A percentile compares a stretch with the other conserved stretches of the same genome.
These are phyloP conservation scores for Drosophila flavopinicola DNA, from an alignment of 2,888 invertebrate species.

Conservation along the genomic window DNA sequence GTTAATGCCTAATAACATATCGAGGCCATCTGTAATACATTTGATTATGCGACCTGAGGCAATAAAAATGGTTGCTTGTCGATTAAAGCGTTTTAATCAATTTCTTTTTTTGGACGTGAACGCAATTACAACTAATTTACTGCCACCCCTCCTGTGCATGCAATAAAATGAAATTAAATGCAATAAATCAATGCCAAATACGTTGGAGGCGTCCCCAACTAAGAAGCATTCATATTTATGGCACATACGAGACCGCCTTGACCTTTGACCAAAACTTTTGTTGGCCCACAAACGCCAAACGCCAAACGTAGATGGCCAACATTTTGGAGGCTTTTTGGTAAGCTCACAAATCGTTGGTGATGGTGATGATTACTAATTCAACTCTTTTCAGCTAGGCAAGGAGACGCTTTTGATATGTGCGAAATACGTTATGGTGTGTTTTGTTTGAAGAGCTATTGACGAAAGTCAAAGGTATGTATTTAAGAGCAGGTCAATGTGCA, in stretches of 20 bases:
- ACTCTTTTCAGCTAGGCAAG: no score
- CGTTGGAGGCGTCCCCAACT: constrained; percentile 29
- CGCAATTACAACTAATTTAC: constrained; percentile 53
- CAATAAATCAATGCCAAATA: constrained; percentile 73
- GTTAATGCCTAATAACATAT: background rate
- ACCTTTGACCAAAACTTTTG: constrained; percentile 37
- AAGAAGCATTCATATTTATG: constrained; percentile 40
- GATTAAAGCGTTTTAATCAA: constrained; percentile 49
- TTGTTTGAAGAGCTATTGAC: constrained; percentile 5
- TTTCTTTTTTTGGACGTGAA: constrained; percentile 16
- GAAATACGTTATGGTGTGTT: constrained; percentile 7
- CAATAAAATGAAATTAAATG: constrained; percentile 74
- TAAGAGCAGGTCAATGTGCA: constrained; percentile 5
- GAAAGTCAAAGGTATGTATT: constrained; percentile 9
- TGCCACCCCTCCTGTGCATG: constrained; percentile 36
- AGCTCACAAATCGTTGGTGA: constrained; percentile 7
- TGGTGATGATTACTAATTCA: constrained; percentile 14
- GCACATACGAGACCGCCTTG: constrained; percentile 33
- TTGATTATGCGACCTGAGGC: background rate
- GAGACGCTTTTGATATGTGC: constrained; percentile 2
- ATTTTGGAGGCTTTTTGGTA: background rate
- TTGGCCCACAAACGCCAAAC: no score
- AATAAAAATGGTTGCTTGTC: constrained; percentile 17
- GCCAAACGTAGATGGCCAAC: constrained; percentile 1
- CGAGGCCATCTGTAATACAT: background rate